Percentiles rank a stretch among this genome's conserved stretches.
Evolutionary conservation across 2,888 invertebrate genomes (phyloP).

Genomic region (Odiellus spinosus): DNA sequence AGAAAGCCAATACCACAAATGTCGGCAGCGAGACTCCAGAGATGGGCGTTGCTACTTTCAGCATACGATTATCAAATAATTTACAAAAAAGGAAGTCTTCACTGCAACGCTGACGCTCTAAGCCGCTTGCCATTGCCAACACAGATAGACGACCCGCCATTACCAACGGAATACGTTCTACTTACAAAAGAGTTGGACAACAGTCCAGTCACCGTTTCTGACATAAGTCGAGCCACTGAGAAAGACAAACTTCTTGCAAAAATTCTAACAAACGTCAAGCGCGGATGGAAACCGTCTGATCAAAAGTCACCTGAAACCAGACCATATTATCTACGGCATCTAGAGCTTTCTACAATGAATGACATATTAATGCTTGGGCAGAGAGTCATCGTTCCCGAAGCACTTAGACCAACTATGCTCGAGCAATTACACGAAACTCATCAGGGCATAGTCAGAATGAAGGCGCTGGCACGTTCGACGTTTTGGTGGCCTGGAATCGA

Average conservation of each 20-base stretch:
- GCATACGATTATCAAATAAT: background rate
- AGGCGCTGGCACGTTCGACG: slow-evolving; percentile 21
- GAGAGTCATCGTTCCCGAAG: slow-evolving; percentile 21
- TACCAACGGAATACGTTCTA: slow-evolving; percentile 2
- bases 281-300: background rate
- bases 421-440: too few species aligned
- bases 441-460: slow-evolving; percentile 23
- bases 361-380: slow-evolving; percentile 20
- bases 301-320: background rate
- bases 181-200: slow-evolving; percentile 2
- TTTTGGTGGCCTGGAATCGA: slow-evolving; percentile 24
- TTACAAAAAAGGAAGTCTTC: too few species aligned
- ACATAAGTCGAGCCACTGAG: slow-evolving; percentile 1
- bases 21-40: background rate
- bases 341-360: slow-evolving; percentile 17
- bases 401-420: slow-evolving; percentile 15
- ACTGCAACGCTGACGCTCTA: slow-evolving; percentile 26
- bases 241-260: slow-evolving; percentile 1
- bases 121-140: slow-evolving; percentile 19
- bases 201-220: slow-evolving; percentile 1
- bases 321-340: slow-evolving; percentile 1
- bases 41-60: slow-evolving; percentile 2
- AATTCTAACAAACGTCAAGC: background rate
- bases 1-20: background rate
- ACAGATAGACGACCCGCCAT: background rate